A percentile compares a stretch with the other conserved stretches of the same genome.
These are phyloP conservation scores for Quadroppia sp. DNA, from an alignment of 2,888 invertebrate species.

Conservation along the genomic window DNA sequence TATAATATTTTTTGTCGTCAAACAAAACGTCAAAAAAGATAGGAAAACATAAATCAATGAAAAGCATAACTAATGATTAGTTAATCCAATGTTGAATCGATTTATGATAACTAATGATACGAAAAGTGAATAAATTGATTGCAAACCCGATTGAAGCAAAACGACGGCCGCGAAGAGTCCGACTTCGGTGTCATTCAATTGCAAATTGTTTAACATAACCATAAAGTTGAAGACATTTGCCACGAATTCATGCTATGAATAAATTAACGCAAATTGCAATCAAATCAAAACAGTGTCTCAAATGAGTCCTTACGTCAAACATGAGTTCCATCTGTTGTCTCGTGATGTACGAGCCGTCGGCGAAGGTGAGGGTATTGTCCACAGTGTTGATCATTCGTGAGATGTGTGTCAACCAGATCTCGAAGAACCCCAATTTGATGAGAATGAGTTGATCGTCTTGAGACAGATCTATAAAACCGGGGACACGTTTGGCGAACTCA, in stretches of 20 bases:
- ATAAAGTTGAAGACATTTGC: conserved; percentile 75
- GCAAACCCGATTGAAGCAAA: conserved; percentile 61
- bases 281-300: background rate
- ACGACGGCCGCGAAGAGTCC: conserved; percentile 82
- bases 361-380: conserved; percentile 69
- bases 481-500: conserved; percentile 91
- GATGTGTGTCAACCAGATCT: conserved; percentile 86
- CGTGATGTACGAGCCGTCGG: conserved; percentile 79
- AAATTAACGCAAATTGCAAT: conserved; percentile 12
- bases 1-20: too few relatives aligned
- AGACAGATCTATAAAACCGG: conserved; percentile 78
- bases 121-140: too few relatives aligned
- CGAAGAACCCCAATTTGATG: conserved; percentile 93
- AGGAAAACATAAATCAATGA: too few relatives aligned
- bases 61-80: too few relatives aligned
- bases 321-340: conserved; percentile 76
- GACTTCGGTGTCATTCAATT: conserved; percentile 81
- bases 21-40: too few relatives aligned
- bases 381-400: conserved; percentile 71
- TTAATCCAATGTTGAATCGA: too few relatives aligned
- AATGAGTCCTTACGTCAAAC: conserved; percentile 69
- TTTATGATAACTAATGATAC: too few relatives aligned
- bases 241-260: conserved; percentile 72
- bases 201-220: conserved; percentile 62
- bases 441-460: conserved; percentile 96